Evolutionary conservation across 2,888 invertebrate genomes (phyloP).

Genomic region (Ennomos fuscantarius): DNA sequence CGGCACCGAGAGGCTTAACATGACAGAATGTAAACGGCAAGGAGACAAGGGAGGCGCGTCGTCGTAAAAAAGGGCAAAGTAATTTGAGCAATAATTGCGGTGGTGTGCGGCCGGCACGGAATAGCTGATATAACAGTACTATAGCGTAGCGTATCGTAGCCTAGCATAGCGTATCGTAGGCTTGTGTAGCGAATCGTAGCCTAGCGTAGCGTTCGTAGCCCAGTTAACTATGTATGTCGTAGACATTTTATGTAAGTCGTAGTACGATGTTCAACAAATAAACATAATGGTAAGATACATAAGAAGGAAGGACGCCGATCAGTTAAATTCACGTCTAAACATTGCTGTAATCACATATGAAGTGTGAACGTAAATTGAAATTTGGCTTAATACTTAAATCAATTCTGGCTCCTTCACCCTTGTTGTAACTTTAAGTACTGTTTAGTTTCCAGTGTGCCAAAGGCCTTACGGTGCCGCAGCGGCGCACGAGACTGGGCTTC

Average conservation of each 20-base stretch:
- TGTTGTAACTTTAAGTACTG: constrained; percentile 9
- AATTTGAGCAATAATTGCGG: constrained; percentile 71
- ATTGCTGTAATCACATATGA: too few relatives aligned
- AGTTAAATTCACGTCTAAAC: too few relatives aligned
- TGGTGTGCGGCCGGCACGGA: constrained; percentile 50
- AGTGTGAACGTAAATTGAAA: too few relatives aligned
- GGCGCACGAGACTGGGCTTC: constrained; percentile 72
- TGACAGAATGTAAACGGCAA: constrained; percentile 69
- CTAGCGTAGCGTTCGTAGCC: too few relatives aligned
- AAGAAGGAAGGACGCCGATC: too few relatives aligned
- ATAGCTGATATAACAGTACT: constrained; percentile 7
- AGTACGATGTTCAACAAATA: too few relatives aligned
- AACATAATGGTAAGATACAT: too few relatives aligned
- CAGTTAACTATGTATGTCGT: neutral
- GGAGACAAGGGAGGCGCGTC: constrained; percentile 61
- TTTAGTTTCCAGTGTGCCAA: constrained; percentile 16
- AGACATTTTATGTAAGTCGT: too few relatives aligned
- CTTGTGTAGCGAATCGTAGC: neutral
- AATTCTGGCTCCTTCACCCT: neutral
- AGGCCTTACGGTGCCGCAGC: constrained; percentile 54
- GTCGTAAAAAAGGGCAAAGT: constrained; percentile 69
- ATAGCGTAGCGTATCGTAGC: constrained; percentile 1
- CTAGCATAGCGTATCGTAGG: constrained; percentile 3
- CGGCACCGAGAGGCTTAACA: constrained; percentile 63
- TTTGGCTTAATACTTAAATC: neutral